phyloP scores from a whole-genome alignment of 2,797 vertebrate genomes.

The Phaenicophaeus curvirostris region DNA sequence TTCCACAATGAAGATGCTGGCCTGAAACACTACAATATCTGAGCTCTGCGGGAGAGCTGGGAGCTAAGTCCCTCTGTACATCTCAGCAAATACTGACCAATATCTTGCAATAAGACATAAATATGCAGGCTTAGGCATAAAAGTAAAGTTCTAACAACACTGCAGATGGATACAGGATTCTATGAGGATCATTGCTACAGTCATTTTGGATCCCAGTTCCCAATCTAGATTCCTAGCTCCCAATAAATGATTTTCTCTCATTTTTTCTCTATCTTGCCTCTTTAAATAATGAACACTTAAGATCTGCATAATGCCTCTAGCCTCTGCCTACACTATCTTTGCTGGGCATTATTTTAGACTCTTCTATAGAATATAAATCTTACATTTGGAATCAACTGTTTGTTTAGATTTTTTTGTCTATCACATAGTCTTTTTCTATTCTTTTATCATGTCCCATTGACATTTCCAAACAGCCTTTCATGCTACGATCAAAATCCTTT shows the following conservation, averaged over 20 bases:
- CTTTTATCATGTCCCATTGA: neutral
- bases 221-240: neutral
- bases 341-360: neutral
- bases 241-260: neutral
- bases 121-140: neutral
- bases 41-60: neutral
- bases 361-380: neutral
- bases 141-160: neutral
- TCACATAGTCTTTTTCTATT: neutral
- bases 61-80: neutral
- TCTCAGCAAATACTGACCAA: neutral
- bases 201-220: neutral
- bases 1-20: neutral
- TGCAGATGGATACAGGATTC: neutral
- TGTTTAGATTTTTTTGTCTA: neutral
- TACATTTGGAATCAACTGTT: neutral
- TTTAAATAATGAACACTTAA: neutral
- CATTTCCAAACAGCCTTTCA: neutral
- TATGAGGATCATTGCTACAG: neutral
- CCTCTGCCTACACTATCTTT: neutral
- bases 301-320: neutral
- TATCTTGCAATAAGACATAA: neutral
- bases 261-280: neutral
- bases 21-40: neutral
- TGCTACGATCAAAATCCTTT: neutral